Conservation (phyloP, 2,888 invertebrate species). For the Eledona agricola region DNA sequence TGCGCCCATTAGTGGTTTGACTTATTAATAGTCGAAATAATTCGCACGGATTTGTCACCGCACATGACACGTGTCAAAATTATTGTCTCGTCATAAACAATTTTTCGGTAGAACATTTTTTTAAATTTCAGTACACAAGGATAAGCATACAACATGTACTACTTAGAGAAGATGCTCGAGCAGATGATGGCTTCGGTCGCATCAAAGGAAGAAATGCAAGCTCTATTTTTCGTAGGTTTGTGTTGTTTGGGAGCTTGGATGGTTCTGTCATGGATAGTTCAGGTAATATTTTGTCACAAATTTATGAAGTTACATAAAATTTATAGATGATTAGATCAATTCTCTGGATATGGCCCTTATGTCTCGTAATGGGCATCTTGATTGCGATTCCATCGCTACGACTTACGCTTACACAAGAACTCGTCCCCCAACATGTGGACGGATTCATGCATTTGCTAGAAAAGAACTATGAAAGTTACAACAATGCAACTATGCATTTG, state of each 20-base stretch:
- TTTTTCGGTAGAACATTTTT: conserved; percentile 7
- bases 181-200: neutral
- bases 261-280: conserved; percentile 35
- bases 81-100: neutral
- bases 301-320: conserved; percentile 3
- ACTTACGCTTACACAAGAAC: conserved; percentile 34
- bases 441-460: conserved; percentile 5
- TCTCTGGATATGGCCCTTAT: conserved; percentile 24
- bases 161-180: neutral
- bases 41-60: too few relatives aligned
- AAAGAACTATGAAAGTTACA: conserved; percentile 1
- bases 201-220: conserved; percentile 18
- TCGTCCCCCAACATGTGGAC: conserved; percentile 35
- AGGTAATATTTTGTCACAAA: conserved; percentile 27
- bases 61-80: conserved; percentile 1
- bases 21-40: too few relatives aligned
- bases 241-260: conserved; percentile 39
- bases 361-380: conserved; percentile 25
- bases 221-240: conserved; percentile 32
- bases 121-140: conserved; percentile 11
- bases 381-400: conserved; percentile 38
- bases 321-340: conserved; percentile 16
- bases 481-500: neutral
- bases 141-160: conserved; percentile 6
- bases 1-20: too few relatives aligned